Conservation (phyloP, 2,888 invertebrate species). For the Clunio marinus region DNA sequence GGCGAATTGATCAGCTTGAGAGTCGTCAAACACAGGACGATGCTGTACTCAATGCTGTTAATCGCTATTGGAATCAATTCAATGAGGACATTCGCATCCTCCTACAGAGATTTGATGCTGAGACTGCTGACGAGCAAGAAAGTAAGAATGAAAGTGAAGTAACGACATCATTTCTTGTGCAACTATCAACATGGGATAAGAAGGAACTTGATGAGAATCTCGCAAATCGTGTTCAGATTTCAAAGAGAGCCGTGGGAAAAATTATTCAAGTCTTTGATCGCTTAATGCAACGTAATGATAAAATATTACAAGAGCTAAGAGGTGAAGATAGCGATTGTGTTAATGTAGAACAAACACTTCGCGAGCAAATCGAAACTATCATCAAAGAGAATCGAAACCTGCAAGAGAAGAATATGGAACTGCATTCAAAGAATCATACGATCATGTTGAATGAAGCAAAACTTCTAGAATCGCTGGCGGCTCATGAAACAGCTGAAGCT, state of each 20-base stretch:
- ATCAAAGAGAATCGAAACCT: slow-evolving; percentile 87
- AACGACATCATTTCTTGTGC: slow-evolving; percentile 91
- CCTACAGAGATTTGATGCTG: slow-evolving; percentile 93
- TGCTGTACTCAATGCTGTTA: slow-evolving; percentile 95
- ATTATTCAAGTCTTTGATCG: slow-evolving; percentile 95
- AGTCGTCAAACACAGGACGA: slow-evolving; percentile 95
- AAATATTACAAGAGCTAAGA: slow-evolving; percentile 83
- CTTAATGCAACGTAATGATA: slow-evolving; percentile 91
- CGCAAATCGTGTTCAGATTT: slow-evolving; percentile 92
- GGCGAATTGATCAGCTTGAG: slow-evolving; percentile 88
- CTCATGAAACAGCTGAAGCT: slow-evolving; percentile 89
- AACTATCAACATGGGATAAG: slow-evolving; percentile 96
- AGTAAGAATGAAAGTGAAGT: slow-evolving; percentile 96
- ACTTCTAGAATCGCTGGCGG: slow-evolving; percentile 73
- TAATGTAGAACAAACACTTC: slow-evolving; percentile 74
- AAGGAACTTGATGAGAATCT: slow-evolving; percentile 94
- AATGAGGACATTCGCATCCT: slow-evolving; percentile 95
- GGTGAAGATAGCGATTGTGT: slow-evolving; percentile 60
- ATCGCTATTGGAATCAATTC: slow-evolving; percentile 93
- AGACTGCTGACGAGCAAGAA: slow-evolving; percentile 93
- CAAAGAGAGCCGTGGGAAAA: slow-evolving; percentile 93
- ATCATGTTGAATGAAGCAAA: slow-evolving; percentile 87
- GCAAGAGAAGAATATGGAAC: slow-evolving; percentile 83
- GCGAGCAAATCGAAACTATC: slow-evolving; percentile 79
- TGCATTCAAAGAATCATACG: slow-evolving; percentile 90